phyloP scores from a whole-genome alignment of 2,888 invertebrate species.

The Coelinius sp. region DNA sequence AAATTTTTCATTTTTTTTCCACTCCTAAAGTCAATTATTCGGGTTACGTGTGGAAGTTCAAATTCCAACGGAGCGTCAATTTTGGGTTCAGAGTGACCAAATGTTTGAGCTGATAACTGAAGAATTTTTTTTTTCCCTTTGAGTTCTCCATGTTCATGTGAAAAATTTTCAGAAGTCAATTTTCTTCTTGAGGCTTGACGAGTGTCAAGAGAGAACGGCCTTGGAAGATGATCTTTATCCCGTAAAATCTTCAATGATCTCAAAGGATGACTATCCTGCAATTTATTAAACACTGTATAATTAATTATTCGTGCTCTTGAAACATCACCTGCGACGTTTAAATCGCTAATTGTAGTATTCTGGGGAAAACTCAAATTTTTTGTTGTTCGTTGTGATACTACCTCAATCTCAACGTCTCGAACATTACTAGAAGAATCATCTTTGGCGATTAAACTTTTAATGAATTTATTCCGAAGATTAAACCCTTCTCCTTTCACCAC shows the following conservation, averaged over 20 bases:
- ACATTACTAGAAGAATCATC: background rate
- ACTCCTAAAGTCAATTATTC: slow-evolving; percentile 40
- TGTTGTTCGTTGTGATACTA: background rate
- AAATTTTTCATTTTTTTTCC: slow-evolving; percentile 7
- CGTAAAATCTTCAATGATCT: background rate
- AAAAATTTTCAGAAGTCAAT: background rate
- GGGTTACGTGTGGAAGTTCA: slow-evolving; percentile 45
- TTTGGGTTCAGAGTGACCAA: slow-evolving; percentile 46
- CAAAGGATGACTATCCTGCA: background rate
- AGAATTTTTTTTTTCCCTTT: slow-evolving; percentile 43
- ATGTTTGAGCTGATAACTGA: slow-evolving; percentile 44
- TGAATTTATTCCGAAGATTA: background rate
- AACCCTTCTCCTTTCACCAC: background rate
- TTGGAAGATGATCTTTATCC: background rate
- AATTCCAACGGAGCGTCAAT: slow-evolving; percentile 34
- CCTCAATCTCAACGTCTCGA: background rate
- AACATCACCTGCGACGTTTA: background rate
- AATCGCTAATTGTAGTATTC: background rate
- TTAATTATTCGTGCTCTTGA: slow-evolving; percentile 1
- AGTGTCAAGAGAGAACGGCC: background rate
- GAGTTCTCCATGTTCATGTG: slow-evolving; percentile 12
- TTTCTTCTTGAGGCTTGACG: background rate
- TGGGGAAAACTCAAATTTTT: background rate
- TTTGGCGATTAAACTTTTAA: background rate
- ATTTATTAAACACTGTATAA: background rate